Evolutionary conservation across 2,797 vertebrate genomes (phyloP).

Genomic region (Syndactyla subalaris): DNA sequence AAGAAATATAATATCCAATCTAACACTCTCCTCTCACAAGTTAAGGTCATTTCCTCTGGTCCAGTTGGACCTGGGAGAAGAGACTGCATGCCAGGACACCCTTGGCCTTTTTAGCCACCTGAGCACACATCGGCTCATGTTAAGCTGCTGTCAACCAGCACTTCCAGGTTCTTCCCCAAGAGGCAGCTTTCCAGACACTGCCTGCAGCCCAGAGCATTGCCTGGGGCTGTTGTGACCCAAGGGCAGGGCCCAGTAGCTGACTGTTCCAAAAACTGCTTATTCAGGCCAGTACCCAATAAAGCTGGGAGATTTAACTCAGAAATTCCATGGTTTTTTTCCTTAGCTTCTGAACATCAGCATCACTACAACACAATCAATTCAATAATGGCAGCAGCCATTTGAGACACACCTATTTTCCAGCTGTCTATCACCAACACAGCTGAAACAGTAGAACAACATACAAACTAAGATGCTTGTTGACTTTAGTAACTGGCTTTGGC

Average conservation of each 20-base stretch:
- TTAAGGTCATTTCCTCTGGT: neutral
- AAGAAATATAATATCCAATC: neutral
- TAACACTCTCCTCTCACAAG: neutral
- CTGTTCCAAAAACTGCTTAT: neutral
- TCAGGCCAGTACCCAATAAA: neutral
- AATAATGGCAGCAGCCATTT: neutral
- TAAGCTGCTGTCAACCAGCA: neutral
- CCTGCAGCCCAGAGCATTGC: neutral
- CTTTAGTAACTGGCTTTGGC: neutral
- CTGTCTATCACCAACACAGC: neutral
- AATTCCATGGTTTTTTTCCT: neutral
- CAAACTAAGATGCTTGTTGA: neutral
- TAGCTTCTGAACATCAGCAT: neutral
- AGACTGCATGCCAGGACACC: neutral
- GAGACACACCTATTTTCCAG: neutral
- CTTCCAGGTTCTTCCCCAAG: neutral
- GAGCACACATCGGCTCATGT: neutral
- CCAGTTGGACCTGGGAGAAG: neutral
- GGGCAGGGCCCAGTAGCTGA: neutral
- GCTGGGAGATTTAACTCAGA: neutral
- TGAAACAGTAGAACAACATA: neutral
- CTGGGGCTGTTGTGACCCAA: neutral
- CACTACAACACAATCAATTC: neutral
- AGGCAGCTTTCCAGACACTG: neutral
- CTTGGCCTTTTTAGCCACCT: neutral